A percentile compares a stretch with the other conserved stretches of the same genome.
Evolutionary conservation across 1,140 invertebrate species (phyloP).

Genomic region (Thaumatotibia leucotreta): DNA sequence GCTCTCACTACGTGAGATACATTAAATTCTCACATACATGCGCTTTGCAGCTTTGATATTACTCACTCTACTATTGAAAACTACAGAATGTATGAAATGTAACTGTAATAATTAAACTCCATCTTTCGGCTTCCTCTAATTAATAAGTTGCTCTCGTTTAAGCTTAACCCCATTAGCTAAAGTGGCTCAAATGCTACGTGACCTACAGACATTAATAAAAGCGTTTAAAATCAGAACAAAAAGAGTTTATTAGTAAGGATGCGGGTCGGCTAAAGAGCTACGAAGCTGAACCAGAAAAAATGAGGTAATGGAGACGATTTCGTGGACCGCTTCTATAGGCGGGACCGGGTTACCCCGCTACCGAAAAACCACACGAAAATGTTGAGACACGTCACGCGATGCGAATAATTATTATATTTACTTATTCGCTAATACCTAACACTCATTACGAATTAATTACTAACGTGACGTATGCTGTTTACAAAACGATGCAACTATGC

Average conservation of each 20-base stretch:
- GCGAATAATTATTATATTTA: background rate
- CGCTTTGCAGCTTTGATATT: background rate
- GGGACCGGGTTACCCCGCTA: slow-evolving; percentile 53
- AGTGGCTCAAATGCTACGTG: slow-evolving; percentile 11
- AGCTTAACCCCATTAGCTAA: slow-evolving; percentile 9
- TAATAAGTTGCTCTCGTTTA: background rate
- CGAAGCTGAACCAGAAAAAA: slow-evolving; percentile 31
- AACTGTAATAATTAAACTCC: background rate
- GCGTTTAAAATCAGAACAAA: background rate
- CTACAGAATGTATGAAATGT: background rate
- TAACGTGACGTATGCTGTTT: background rate
- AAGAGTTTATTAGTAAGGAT: background rate
- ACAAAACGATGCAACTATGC: background rate
- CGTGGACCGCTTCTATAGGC: slow-evolving; percentile 22
- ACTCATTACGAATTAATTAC: no score
- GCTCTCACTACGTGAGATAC: background rate
- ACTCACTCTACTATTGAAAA: background rate
- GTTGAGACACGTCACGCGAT: slow-evolving; percentile 22
- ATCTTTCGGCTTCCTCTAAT: background rate
- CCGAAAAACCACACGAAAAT: slow-evolving; percentile 43
- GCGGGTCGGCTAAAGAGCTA: background rate
- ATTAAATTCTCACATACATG: background rate
- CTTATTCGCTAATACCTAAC: background rate
- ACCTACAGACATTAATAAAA: slow-evolving; percentile 10
- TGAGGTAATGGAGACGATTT: slow-evolving; percentile 45